These are phyloP conservation scores for Brachionichthys hirsutus DNA, from an alignment of 2,113 vertebrate species.

Conservation along the genomic window DNA sequence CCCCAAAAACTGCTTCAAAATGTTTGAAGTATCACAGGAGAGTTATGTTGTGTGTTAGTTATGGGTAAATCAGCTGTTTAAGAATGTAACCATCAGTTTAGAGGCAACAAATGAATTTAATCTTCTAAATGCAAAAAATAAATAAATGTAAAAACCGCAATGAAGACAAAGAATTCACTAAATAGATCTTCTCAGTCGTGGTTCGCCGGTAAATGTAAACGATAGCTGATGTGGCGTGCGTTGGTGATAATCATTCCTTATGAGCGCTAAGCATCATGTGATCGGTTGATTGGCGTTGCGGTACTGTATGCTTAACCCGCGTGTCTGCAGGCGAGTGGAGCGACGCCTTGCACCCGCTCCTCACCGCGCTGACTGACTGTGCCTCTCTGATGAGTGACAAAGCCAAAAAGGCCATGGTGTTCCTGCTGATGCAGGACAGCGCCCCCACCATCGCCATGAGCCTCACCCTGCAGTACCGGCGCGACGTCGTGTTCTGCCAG, in stretches of 20 bases:
- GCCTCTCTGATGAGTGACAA: slow-evolving; percentile 98
- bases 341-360: slow-evolving; percentile 91
- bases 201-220: too few relatives aligned
- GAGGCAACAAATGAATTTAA: too few relatives aligned
- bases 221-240: not conserved
- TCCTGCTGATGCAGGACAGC: slow-evolving; percentile 96
- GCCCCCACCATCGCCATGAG: slow-evolving; percentile 93
- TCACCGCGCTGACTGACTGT: slow-evolving; percentile 93
- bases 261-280: too few relatives aligned
- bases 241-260: not conserved
- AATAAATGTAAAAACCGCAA: not conserved
- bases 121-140: too few relatives aligned
- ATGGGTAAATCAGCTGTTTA: not conserved
- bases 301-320: not conserved
- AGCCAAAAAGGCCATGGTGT: slow-evolving; percentile 97
- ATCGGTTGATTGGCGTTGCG: too few relatives aligned
- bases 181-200: not conserved
- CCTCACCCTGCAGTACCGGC: slow-evolving; percentile 92
- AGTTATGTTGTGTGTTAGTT: not conserved
- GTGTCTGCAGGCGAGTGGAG: slow-evolving; percentile 90
- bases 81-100: too few relatives aligned
- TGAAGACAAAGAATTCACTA: not conserved
- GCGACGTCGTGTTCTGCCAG: slow-evolving; percentile 98
- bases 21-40: too few relatives aligned
- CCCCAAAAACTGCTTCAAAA: not conserved